phyloP scores from a whole-genome alignment of 2,797 vertebrate genomes.

The Acanthornis magna region DNA sequence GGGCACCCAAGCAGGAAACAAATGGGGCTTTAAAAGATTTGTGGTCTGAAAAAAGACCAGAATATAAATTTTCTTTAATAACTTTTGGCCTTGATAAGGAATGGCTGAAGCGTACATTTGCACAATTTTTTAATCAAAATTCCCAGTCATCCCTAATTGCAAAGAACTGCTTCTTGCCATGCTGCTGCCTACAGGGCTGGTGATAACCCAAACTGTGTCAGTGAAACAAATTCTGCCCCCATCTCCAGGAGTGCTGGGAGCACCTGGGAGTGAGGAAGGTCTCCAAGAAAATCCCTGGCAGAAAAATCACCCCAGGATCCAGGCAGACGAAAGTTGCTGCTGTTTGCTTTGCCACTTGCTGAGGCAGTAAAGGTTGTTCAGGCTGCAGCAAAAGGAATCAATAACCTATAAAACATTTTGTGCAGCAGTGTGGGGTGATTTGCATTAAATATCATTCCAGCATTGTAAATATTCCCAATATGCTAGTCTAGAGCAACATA shows the following conservation, averaged over 20 bases:
- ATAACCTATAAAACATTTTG: not conserved
- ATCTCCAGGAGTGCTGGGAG: not conserved
- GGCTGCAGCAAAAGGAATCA: not conserved
- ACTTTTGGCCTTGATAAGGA: not conserved
- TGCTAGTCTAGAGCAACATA: not conserved
- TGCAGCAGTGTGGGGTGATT: not conserved
- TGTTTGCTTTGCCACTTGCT: not conserved
- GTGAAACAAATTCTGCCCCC: not conserved
- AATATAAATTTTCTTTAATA: slow-evolving; percentile 5
- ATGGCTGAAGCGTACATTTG: not conserved
- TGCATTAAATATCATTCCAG: not conserved
- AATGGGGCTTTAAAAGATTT: not conserved
- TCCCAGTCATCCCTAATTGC: not conserved
- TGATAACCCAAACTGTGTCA: not conserved
- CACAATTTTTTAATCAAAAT: not conserved
- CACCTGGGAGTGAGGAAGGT: not conserved
- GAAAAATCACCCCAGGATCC: not conserved
- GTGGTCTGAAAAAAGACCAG: not conserved
- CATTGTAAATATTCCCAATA: not conserved
- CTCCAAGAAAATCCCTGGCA: not conserved
- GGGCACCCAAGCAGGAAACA: not conserved
- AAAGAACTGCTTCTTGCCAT: not conserved
- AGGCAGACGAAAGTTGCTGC: not conserved
- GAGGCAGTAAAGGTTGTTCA: not conserved
- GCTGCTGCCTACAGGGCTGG: not conserved